A percentile compares a stretch with the other conserved stretches of the same genome.
These are phyloP conservation scores for Struthidea cinerea DNA, from an alignment of 2,113 vertebrate species.

Conservation along the genomic window DNA sequence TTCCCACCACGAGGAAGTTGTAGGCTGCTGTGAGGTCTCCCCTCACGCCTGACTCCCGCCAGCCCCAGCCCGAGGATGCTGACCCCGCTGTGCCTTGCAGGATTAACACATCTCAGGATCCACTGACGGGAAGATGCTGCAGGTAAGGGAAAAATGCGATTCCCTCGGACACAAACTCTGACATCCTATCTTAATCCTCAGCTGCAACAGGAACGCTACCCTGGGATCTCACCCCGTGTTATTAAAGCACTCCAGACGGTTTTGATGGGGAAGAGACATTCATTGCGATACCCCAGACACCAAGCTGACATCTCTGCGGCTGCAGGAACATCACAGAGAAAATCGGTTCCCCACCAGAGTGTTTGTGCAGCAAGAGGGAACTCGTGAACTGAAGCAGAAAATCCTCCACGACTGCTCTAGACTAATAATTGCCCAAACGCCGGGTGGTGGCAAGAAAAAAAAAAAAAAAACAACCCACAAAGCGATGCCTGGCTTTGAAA, in stretches of 20 bases:
- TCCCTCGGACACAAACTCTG: not conserved
- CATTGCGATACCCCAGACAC: not conserved
- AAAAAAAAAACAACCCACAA: not conserved
- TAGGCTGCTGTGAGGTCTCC: not conserved
- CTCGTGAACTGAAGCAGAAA: constrained; percentile 51
- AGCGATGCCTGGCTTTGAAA: not conserved
- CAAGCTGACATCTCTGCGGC: constrained; percentile 12
- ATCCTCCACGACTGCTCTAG: constrained; percentile 28
- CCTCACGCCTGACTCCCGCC: not conserved
- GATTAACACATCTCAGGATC: not conserved
- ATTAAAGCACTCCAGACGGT: constrained; percentile 49
- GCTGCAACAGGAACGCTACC: not conserved
- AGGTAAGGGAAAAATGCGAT: not conserved
- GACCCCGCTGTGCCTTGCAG: not conserved
- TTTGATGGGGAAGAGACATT: constrained; percentile 35
- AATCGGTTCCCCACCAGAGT: constrained; percentile 48
- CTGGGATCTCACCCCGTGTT: not conserved
- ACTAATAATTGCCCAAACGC: constrained; percentile 40
- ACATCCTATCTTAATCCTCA: not conserved
- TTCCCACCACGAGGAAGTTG: accelerated
- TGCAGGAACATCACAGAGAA: constrained; percentile 32
- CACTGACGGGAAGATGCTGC: not conserved
- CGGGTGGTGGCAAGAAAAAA: not conserved
- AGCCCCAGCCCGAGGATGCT: not conserved
- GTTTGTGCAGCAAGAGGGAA: constrained; percentile 41